Evolutionary conservation across 2,113 vertebrate species (phyloP).

Genomic region (Aldabrachelys gigantea): DNA sequence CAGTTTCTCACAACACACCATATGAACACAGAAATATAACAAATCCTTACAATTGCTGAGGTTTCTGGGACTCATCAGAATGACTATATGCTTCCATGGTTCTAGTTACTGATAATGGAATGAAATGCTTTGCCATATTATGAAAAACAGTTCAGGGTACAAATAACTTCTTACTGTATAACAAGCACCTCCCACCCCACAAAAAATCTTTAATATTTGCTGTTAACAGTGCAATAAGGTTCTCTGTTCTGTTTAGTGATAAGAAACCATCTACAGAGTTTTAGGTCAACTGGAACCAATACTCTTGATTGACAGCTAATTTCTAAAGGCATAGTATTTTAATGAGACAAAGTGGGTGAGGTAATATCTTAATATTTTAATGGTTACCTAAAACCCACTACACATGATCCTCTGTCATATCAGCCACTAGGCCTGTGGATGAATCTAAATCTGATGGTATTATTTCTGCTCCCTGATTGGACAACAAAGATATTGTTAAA

Average conservation of each 20-base stretch:
- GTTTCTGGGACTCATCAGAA: slow-evolving; percentile 37
- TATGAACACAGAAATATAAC: neutral
- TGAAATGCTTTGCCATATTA: slow-evolving; percentile 3
- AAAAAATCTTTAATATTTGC: neutral
- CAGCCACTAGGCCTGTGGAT: neutral
- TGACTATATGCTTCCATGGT: neutral
- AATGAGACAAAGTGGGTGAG: neutral
- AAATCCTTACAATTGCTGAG: slow-evolving; percentile 7
- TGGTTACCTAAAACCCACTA: neutral
- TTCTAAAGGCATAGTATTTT: neutral
- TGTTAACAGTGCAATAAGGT: neutral
- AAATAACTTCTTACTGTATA: slow-evolving; percentile 6
- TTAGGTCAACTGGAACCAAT: neutral
- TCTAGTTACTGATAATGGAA: slow-evolving; percentile 34
- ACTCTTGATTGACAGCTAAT: neutral
- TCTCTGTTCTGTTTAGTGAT: neutral
- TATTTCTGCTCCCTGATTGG: neutral
- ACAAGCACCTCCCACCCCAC: neutral
- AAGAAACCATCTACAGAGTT: neutral
- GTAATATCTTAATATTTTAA: neutral
- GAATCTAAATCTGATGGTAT: neutral
- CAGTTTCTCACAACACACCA: neutral
- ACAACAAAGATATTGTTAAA: slow-evolving; percentile 26
- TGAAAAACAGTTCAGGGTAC: neutral
- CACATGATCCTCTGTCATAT: neutral